phyloP scores from a whole-genome alignment of 2,888 invertebrate species.

The Drosophila stalkeri region DNA sequence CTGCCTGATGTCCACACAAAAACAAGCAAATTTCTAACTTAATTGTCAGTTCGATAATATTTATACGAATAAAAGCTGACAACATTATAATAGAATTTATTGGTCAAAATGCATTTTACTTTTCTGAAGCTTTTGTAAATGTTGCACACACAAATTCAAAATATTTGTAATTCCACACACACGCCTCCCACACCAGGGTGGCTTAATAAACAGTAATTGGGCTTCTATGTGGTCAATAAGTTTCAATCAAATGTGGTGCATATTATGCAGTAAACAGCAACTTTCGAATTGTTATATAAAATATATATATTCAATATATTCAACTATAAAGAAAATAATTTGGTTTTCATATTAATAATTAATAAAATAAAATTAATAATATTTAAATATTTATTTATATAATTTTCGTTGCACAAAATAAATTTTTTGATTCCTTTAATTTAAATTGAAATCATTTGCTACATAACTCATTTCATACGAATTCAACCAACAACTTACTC shows the following conservation, averaged over 20 bases:
- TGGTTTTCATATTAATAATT: no score
- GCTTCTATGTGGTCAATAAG: constrained; percentile 11
- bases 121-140: background rate
- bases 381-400: no score
- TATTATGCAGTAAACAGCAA: no score
- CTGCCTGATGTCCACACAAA: background rate
- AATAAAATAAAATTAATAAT: no score
- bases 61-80: background rate
- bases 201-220: constrained; percentile 15
- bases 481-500: no score
- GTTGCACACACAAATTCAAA: constrained; percentile 6
- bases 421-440: no score
- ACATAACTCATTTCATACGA: no score
- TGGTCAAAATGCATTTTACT: background rate
- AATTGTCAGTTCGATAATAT: constrained; percentile 8
- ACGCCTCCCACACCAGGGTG: constrained; percentile 9
- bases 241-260: background rate
- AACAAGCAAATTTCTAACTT: background rate
- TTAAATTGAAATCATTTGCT: no score
- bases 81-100: background rate
- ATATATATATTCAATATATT: no score
- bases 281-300: no score
- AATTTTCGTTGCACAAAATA: no score
- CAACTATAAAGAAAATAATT: no score
- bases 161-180: constrained; percentile 4